Percentiles rank a stretch among this genome's conserved stretches.
These are phyloP conservation scores for Alligator mississippiensis DNA, from an alignment of 2,113 vertebrate genomes.

Conservation along the genomic window DNA sequence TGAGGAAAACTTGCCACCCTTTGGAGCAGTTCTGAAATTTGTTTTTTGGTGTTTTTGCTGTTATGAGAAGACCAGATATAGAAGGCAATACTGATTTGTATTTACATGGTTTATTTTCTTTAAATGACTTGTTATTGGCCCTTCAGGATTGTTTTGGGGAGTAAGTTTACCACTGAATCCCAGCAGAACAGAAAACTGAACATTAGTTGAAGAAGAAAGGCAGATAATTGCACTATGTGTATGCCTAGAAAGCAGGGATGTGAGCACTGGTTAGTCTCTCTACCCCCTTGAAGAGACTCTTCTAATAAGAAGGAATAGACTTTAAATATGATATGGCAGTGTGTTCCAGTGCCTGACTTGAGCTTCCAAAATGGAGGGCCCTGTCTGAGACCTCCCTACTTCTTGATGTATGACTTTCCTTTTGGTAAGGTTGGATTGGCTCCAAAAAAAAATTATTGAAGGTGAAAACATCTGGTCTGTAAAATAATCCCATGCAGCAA, in stretches of 20 bases:
- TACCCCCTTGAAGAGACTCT: background rate
- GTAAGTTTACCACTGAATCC: background rate
- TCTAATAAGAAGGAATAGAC: background rate
- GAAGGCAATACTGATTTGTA: fast-evolving
- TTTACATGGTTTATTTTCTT: background rate
- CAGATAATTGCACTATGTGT: background rate
- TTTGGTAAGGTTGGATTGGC: fast-evolving
- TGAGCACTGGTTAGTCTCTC: fast-evolving
- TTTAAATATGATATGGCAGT: fast-evolving
- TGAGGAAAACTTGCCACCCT: background rate
- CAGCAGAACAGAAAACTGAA: background rate
- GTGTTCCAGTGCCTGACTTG: background rate
- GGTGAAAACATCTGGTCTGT: background rate
- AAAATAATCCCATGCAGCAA: too few relatives aligned
- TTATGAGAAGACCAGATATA: background rate
- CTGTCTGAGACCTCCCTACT: fast-evolving
- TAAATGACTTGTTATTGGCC: fast-evolving
- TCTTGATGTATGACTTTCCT: fast-evolving
- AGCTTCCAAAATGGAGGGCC: background rate
- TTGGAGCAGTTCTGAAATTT: background rate
- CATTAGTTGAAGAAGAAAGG: background rate
- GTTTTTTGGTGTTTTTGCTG: background rate
- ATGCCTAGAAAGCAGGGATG: background rate
- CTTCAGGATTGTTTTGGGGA: background rate
- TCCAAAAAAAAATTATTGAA: background rate